These are phyloP conservation scores for Elysia chlorotica DNA, from an alignment of 1,140 invertebrate genomes.

Conservation along the genomic window DNA sequence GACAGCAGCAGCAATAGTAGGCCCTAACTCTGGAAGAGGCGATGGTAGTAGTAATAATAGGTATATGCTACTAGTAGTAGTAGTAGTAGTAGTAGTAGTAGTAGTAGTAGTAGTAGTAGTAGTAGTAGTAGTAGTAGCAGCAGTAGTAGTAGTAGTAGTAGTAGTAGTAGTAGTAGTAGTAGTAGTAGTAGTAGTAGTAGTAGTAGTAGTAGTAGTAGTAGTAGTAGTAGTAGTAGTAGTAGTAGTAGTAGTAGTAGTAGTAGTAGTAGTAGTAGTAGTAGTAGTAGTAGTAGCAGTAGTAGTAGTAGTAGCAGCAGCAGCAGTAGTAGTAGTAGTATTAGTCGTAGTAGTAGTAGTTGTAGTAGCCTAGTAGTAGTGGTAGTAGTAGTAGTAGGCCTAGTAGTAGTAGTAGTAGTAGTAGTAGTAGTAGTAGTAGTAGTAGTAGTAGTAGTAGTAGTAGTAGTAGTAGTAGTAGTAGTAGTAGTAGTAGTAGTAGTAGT, in stretches of 20 bases:
- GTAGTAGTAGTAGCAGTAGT: constrained; percentile 5
- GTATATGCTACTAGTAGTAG: background rate
- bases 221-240: background rate
- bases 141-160: constrained; percentile 1
- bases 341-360: background rate
- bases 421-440: background rate
- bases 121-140: background rate
- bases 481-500: background rate
- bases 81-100: background rate
- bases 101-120: background rate
- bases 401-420: background rate
- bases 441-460: background rate
- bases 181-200: background rate
- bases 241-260: constrained; percentile 5
- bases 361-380: background rate
- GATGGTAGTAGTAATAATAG: no score
- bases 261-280: constrained; percentile 3
- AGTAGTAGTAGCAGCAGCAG: constrained; percentile 3
- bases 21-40: no score
- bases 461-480: background rate
- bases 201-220: background rate
- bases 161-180: constrained; percentile 3
- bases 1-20: no score
- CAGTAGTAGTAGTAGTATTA: background rate
- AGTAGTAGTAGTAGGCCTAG: background rate